Base-by-base conservation (phyloP, 35 echinoderm and acorn worm genomes). In the Stichopus chloronotus region DNA sequence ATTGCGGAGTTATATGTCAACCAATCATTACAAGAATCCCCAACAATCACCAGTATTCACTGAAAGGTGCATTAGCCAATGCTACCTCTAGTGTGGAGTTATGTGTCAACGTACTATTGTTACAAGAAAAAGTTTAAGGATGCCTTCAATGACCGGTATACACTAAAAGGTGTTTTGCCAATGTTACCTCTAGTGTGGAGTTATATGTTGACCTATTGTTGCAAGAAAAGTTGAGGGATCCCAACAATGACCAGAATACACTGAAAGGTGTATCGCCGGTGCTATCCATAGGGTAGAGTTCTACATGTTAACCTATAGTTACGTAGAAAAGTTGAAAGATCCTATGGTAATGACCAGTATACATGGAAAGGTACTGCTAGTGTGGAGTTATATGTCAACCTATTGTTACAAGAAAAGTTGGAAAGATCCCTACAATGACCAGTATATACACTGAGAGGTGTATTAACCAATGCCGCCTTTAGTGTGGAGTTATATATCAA, bases 401-500 rank as follows among this genome's bases (percentile, higher is more conserved):
- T 43, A 43, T 43, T 43, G 30, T 43, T 43, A 43, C 30, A 43
- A 43, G 30, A 43, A 43, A 43, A 43, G 30, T 43, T 71, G 17
- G 63, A 68, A 9, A 68, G 8, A 68, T 68, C 8, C 17, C 17
- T 8, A 9, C 63, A 68, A 17, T 68, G 17, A 9, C 17, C 8
- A 17, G 8, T 17, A 68, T 68, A 17, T 71, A 71, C 65, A 71
- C 1, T 2, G 65, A 71, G 4, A 71, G 11, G 65, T 71, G 65
- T 71, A 71, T 71, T 71, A 71, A 71, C 65, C 65, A 71, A 71
- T 71, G 65, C 65, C 4, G 4, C 65, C 1, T 71, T 1, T 11
- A 71, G 65, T 71, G 65, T 71, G 65, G 65, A 71, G 65, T 71
- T 71, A n/a, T n/a, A 71, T 71, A n/a, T 71, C n/a, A 71, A 71